Evolutionary conservation across 2,888 invertebrate species (phyloP).

Genomic region (Cyclophora albipunctata): DNA sequence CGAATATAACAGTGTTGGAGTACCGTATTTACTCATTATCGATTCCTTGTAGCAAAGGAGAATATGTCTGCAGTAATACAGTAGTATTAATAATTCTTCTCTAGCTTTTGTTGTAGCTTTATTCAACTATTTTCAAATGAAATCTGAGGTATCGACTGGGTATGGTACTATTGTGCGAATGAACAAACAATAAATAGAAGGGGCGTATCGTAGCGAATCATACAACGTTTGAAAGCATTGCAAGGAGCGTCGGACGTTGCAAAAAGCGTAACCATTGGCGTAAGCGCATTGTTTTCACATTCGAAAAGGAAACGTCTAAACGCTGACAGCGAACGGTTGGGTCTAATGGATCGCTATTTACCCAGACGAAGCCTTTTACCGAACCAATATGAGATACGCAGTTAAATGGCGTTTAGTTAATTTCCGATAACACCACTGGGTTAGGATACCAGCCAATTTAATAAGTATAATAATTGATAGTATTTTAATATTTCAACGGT

Average conservation of each 20-base stretch:
- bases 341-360: conserved; percentile 60
- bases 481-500: too few relatives aligned
- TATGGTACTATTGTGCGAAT: conserved; percentile 27
- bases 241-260: conserved; percentile 46
- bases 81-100: too few relatives aligned
- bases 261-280: conserved; percentile 67
- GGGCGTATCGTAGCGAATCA: conserved; percentile 49
- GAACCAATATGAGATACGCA: conserved; percentile 28
- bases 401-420: conserved; percentile 20
- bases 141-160: too few relatives aligned
- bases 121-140: too few relatives aligned
- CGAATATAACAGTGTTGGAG: too few relatives aligned
- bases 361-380: conserved; percentile 44
- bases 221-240: conserved; percentile 48
- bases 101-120: too few relatives aligned
- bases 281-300: conserved; percentile 59
- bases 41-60: too few relatives aligned
- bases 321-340: conserved; percentile 43
- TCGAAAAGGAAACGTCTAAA: conserved; percentile 46
- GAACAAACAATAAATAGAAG: conserved; percentile 33
- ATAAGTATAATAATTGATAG: too few relatives aligned
- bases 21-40: too few relatives aligned
- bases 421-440: conserved; percentile 15
- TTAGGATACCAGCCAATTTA: too few relatives aligned
- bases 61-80: too few relatives aligned